phyloP scores from a whole-genome alignment of 2,888 invertebrate species.

The Linnaemya vulpina region DNA sequence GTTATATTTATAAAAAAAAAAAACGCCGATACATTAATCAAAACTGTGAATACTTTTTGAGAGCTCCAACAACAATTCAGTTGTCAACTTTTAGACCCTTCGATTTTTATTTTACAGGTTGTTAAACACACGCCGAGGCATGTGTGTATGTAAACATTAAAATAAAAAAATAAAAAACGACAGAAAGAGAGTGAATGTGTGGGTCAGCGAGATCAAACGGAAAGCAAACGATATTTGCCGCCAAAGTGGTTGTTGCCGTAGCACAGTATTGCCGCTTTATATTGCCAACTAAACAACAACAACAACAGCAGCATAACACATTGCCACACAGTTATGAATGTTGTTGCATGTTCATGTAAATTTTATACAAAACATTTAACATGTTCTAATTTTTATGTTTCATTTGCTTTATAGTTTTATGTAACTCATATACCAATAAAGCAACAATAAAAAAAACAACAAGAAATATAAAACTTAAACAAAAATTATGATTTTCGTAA shows the following conservation, averaged over 20 bases:
- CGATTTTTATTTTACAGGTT: constrained; percentile 67
- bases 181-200: constrained; percentile 10
- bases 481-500: constrained; percentile 59
- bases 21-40: constrained; percentile 45
- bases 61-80: constrained; percentile 35
- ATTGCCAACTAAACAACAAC: constrained; percentile 5
- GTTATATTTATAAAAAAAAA: constrained; percentile 40
- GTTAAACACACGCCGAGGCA: constrained; percentile 59
- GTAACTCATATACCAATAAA: constrained; percentile 63
- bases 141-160: background rate
- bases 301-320: background rate
- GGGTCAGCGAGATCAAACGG: constrained; percentile 64
- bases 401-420: constrained; percentile 71
- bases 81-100: constrained; percentile 52
- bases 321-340: constrained; percentile 59
- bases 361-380: constrained; percentile 77
- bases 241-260: constrained; percentile 56
- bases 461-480: background rate
- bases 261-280: constrained; percentile 18
- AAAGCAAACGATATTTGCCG: constrained; percentile 68
- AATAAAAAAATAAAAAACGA: background rate
- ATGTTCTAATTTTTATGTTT: constrained; percentile 79
- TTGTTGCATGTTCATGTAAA: constrained; percentile 76
- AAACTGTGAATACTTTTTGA: constrained; percentile 24
- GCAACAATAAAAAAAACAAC: background rate